These are phyloP conservation scores for Papilio helenus DNA, from an alignment of 1,140 invertebrate species.

Conservation along the genomic window DNA sequence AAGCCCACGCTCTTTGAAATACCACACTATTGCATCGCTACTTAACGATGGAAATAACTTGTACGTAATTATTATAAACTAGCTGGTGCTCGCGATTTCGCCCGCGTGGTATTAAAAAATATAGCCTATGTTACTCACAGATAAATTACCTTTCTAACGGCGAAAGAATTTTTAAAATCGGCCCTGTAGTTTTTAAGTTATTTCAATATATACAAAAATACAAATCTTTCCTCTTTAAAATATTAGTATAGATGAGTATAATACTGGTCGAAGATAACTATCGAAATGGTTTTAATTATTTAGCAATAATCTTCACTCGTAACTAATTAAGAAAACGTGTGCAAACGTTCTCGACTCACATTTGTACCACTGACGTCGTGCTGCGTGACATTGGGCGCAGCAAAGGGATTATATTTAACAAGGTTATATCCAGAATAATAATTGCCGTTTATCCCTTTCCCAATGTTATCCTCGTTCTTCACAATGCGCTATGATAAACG, in stretches of 20 bases:
- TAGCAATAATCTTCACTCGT: background rate
- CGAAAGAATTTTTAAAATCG: too few relatives aligned
- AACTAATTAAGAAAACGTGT: background rate
- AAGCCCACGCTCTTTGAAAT: background rate
- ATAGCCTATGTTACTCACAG: too few relatives aligned
- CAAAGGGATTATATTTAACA: slow-evolving; percentile 26
- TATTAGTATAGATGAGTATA: background rate
- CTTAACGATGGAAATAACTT: background rate
- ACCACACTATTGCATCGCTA: background rate
- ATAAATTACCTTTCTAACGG: too few relatives aligned
- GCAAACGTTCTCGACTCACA: slow-evolving; percentile 5
- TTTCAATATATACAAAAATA: too few relatives aligned
- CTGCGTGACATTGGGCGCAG: slow-evolving; percentile 12
- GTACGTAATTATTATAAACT: too few relatives aligned
- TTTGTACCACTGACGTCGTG: background rate
- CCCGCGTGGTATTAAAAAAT: too few relatives aligned
- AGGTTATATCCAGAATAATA: slow-evolving; percentile 30
- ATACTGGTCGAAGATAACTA: background rate
- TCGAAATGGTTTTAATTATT: background rate
- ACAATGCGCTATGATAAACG: too few relatives aligned
- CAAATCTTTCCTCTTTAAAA: too few relatives aligned
- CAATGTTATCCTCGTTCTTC: background rate
- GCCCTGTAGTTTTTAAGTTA: too few relatives aligned
- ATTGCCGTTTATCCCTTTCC: slow-evolving; percentile 5
- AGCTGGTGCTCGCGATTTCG: too few relatives aligned